Conservation (phyloP, 2,888 invertebrate genomes). For the Branchellion lobata region DNA sequence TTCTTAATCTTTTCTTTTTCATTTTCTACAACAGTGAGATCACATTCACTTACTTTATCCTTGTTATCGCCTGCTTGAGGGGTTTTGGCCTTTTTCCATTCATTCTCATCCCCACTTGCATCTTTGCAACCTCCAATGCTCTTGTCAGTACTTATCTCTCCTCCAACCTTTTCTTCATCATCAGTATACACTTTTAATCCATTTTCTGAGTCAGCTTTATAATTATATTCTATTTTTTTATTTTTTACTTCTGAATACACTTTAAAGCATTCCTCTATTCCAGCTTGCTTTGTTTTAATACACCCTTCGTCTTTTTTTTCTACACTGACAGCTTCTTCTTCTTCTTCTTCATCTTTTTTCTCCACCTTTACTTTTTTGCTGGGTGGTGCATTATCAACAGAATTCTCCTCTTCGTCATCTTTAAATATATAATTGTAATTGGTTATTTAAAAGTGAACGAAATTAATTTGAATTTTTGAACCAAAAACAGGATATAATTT, state of each 20-base stretch:
- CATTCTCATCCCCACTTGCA: constrained; percentile 34
- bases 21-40: constrained; percentile 37
- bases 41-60: constrained; percentile 7
- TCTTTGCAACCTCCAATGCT: constrained; percentile 28
- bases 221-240: background rate
- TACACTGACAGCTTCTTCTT: too few relatives aligned
- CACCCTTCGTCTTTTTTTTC: constrained; percentile 8
- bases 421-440: background rate
- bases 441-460: too few relatives aligned
- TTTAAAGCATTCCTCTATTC: background rate
- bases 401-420: background rate
- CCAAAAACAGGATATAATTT: too few relatives aligned
- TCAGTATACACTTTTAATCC: background rate
- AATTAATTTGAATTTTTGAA: too few relatives aligned
- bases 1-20: constrained; percentile 33
- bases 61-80: constrained; percentile 9
- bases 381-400: background rate
- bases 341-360: background rate
- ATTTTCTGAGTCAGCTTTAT: background rate
- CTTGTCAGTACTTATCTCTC: background rate
- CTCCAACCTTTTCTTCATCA: background rate
- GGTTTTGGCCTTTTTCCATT: background rate
- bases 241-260: background rate
- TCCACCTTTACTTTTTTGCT: background rate
- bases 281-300: background rate